Base-by-base conservation (phyloP, 2,797 vertebrate species). In the Cetoscarus ocellatus region DNA sequence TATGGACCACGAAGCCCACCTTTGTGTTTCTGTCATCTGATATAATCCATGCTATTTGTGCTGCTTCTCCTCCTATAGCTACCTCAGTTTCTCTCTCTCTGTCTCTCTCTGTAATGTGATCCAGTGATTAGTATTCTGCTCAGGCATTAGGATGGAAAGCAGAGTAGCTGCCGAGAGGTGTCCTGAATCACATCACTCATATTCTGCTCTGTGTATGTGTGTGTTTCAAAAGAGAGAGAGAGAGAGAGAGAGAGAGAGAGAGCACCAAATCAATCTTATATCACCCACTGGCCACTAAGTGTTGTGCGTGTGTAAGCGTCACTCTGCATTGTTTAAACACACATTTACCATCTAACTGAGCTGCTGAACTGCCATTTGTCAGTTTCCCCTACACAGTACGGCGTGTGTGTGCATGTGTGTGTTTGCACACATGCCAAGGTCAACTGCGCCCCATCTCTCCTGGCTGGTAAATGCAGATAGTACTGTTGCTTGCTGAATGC, bases 121-220 rank as follows among this genome's bases (percentile, higher is more conserved):
- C 96, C 95, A 71, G 88, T 94, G 95, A 97, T 98, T 98, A 97
- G 96, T 97, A 98, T 98, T 98, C 96, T 92, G 93, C 94, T 96
- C 97, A 97, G 96, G 93, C 94, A 84, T 94, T 91, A 93, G 95
- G 95, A 96, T 94, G 96, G 95, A 96, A 96, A 97, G 93, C 95
- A 95, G 93, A 95, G 96, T 96, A 95, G 94, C 95, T 96, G 95
- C 94, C 94, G 96, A 96, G 96, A 97, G 95, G 95, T 96, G 95
- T 94, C 95, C 96, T 96, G 96, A 97, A 96, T 96, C 96, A 96
- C 95, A 97, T 96, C 96, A 97, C 96, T 97, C 96, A 97, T 97
- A 96, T 90, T 91, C 86, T 75, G 60, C 72, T 80, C 13, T 76
- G 75, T 72, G 70, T 67, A 76, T 18, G 70, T 69, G 73, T 58